Conservation (phyloP, 37 sponge, comb jelly and placozoan genomes). For the Hexactinellida sp. region DNA sequence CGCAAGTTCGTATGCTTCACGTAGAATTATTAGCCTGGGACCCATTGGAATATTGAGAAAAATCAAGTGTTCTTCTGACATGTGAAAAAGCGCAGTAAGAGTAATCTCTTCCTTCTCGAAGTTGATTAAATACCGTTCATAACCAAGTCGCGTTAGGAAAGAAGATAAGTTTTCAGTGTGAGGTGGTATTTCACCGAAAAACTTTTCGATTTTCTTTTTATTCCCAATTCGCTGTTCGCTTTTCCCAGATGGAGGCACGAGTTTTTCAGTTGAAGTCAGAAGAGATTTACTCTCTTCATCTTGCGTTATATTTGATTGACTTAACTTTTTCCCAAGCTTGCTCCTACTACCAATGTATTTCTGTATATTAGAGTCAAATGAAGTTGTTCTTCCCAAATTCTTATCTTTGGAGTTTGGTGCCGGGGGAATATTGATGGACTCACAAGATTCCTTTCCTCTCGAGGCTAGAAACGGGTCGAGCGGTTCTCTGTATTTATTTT, state of each 20-base stretch:
- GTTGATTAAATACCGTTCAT: not conserved
- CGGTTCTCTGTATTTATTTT: not conserved
- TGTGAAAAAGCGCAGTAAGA: conserved; percentile 8
- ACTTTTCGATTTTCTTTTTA: conserved; percentile 6
- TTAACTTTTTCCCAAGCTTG: not conserved
- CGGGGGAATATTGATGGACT: not conserved
- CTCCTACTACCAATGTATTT: not conserved
- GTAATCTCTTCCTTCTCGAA: conserved; percentile 6
- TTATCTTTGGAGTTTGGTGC: not conserved
- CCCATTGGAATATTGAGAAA: not conserved
- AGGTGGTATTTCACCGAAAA: not conserved
- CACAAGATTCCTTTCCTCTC: not conserved
- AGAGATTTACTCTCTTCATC: not conserved
- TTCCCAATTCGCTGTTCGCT: not conserved
- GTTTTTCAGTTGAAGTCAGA: not conserved
- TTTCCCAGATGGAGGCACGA: not conserved
- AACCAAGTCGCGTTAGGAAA: not conserved
- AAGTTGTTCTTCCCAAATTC: not conserved
- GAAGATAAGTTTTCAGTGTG: not conserved
- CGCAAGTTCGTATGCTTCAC: not conserved
- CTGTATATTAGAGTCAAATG: not conserved
- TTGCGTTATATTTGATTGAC: not conserved
- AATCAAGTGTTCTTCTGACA: not conserved
- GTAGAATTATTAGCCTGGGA: not conserved
- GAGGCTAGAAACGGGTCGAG: not conserved